Evolutionary conservation across 2,113 vertebrate genomes (phyloP).

Genomic region (Axis porcinus): DNA sequence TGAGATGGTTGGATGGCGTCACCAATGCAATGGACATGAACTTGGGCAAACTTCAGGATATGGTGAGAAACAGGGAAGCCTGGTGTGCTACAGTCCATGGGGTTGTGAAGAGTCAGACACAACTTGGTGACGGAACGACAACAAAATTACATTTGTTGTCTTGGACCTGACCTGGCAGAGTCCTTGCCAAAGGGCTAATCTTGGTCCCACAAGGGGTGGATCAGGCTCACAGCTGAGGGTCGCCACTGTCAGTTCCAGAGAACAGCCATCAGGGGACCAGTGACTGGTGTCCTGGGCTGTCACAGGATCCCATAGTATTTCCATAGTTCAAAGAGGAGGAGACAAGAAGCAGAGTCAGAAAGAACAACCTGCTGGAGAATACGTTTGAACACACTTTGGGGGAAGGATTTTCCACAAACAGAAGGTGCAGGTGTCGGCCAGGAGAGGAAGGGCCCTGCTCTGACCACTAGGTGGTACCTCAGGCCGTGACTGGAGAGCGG

Average conservation of each 20-base stretch:
- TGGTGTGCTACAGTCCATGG: not conserved
- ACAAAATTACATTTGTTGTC: not conserved
- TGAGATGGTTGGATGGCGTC: not conserved
- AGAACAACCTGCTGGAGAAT: not conserved
- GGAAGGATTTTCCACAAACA: not conserved
- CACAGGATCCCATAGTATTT: not conserved
- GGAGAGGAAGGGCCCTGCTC: not conserved
- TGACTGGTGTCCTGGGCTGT: not conserved
- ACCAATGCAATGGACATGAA: not conserved
- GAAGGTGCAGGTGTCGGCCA: not conserved
- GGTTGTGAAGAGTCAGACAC: not conserved
- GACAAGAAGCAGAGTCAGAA: not conserved
- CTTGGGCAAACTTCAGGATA: not conserved
- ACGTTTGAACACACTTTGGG: too few species aligned
- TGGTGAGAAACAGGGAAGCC: not conserved
- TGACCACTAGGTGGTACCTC: constrained; percentile 77
- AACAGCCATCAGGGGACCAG: not conserved
- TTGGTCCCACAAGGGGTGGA: not conserved
- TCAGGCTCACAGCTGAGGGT: not conserved
- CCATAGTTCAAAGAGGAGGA: not conserved
- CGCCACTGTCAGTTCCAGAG: not conserved
- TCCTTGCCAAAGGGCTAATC: not conserved
- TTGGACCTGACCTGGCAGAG: not conserved
- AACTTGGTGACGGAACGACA: not conserved
- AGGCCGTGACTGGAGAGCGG: not conserved